These are phyloP conservation scores for Sebastolobus alascanus DNA, from an alignment of 2,797 vertebrate genomes.

Conservation along the genomic window DNA sequence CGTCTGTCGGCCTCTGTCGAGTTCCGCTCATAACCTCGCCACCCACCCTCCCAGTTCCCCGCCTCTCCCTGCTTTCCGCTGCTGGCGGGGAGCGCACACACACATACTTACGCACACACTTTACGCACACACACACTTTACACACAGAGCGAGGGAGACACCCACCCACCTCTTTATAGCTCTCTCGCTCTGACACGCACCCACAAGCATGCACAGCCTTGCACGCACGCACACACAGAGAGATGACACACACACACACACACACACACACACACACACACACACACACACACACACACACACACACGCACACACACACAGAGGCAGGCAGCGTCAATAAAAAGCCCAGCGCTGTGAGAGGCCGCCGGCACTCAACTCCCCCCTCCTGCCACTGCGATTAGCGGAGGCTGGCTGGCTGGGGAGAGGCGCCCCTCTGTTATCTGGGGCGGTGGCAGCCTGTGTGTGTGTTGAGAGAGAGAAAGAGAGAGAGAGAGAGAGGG, in stretches of 20 bases:
- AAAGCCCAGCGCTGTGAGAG: constrained; percentile 83
- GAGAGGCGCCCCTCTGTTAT: constrained; percentile 85
- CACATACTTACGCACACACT: constrained; percentile 8
- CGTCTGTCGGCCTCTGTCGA: constrained; percentile 82
- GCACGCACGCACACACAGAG: constrained; percentile 18
- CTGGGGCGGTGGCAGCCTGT: constrained; percentile 84
- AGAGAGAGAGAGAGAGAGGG: constrained; percentile 16
- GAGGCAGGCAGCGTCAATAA: constrained; percentile 81
- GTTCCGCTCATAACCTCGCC: constrained; percentile 83
- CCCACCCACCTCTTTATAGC: constrained; percentile 56
- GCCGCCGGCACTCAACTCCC: constrained; percentile 80
- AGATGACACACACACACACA: too few species aligned
- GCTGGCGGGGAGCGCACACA: constrained; percentile 67
- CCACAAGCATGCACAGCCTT: constrained; percentile 40
- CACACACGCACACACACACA: constrained; percentile 18
- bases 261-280: constrained; percentile 5
- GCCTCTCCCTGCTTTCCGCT: constrained; percentile 78
- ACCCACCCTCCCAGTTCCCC: constrained; percentile 79
- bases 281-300: constrained; percentile 7
- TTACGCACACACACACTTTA: background rate
- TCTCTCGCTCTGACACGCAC: constrained; percentile 55
- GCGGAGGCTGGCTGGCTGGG: constrained; percentile 82
- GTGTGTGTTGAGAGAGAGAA: constrained; percentile 58
- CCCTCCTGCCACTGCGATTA: constrained; percentile 82
- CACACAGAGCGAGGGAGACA: constrained; percentile 16